A percentile compares a stretch with the other conserved stretches of the same genome.
phyloP scores from a whole-genome alignment of 2,888 invertebrate species.

The Megastigmus dorsalis region DNA sequence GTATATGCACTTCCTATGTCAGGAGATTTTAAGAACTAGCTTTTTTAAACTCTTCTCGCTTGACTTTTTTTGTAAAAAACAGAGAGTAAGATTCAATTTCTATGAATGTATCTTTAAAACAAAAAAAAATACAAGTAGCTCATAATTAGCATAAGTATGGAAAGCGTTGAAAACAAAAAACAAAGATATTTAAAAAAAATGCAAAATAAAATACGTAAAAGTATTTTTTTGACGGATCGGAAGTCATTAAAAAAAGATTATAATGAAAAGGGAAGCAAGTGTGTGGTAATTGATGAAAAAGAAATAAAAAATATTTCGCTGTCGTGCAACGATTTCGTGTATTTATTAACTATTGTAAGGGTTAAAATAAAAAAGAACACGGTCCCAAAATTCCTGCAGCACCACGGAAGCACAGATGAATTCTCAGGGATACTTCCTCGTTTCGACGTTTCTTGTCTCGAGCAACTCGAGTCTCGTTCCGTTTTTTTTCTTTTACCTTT shows the following conservation, averaged over 20 bases:
- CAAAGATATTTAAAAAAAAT: not conserved
- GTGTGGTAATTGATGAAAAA: not conserved
- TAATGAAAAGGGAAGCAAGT: no score
- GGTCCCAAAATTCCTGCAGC: slow-evolving; percentile 1
- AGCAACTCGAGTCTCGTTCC: no score
- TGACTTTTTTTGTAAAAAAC: not conserved
- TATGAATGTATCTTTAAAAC: slow-evolving; percentile 31
- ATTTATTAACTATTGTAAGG: not conserved
- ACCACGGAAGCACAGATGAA: slow-evolving; percentile 45
- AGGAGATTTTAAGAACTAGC: not conserved
- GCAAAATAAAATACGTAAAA: not conserved
- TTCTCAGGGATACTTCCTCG: slow-evolving; percentile 51
- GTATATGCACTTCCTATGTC: not conserved
- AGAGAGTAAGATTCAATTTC: slow-evolving; percentile 40
- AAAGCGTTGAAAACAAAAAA: no score
- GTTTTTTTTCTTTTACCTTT: not conserved
- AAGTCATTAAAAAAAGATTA: slow-evolving; percentile 7
- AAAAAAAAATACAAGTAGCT: slow-evolving; percentile 20
- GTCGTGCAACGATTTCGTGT: not conserved
- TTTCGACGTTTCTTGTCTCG: slow-evolving; percentile 36
- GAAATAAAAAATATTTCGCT: not conserved
- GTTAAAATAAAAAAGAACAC: not conserved
- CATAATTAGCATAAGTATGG: slow-evolving; percentile 16
- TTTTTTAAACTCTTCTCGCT: slow-evolving; percentile 13
- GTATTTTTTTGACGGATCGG: slow-evolving; percentile 29